Conservation (phyloP, 2,888 invertebrate genomes). For the Allophyes oxyacanthae region DNA sequence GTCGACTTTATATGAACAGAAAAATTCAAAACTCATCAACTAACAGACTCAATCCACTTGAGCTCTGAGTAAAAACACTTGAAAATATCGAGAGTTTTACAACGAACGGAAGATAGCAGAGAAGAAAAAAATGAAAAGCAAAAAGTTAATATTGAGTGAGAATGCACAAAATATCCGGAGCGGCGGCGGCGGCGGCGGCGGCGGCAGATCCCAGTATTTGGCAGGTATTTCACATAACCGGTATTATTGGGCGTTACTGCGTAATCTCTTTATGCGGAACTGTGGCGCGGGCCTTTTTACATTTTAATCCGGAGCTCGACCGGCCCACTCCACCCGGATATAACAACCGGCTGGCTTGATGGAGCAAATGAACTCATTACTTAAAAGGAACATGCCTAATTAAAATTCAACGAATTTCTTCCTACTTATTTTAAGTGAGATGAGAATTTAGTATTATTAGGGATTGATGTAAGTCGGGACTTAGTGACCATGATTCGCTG, state of each 20-base stretch:
- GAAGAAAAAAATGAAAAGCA: slow-evolving; percentile 27
- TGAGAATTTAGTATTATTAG: slow-evolving; percentile 31
- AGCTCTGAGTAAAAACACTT: slow-evolving; percentile 25
- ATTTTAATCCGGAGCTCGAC: slow-evolving; percentile 55
- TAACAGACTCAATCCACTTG: slow-evolving; percentile 22
- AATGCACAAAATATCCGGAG: slow-evolving; percentile 21
- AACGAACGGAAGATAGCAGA: slow-evolving; percentile 1
- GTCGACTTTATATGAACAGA: not conserved
- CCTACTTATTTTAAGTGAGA: slow-evolving; percentile 43
- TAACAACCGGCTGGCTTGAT: slow-evolving; percentile 31
- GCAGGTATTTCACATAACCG: slow-evolving; percentile 59
- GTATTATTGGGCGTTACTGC: slow-evolving; percentile 61
- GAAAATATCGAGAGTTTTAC: slow-evolving; percentile 19
- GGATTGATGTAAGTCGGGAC: slow-evolving; percentile 15
- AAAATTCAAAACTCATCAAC: slow-evolving; percentile 24
- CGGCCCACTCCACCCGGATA: slow-evolving; percentile 14
- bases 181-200: slow-evolving; percentile 8
- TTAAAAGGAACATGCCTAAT: slow-evolving; percentile 43
- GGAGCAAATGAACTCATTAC: slow-evolving; percentile 52
- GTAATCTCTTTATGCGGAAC: slow-evolving; percentile 57
- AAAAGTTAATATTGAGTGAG: slow-evolving; percentile 43
- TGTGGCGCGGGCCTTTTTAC: slow-evolving; percentile 49
- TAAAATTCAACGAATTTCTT: slow-evolving; percentile 47
- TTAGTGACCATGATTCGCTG: slow-evolving; percentile 7
- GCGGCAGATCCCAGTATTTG: slow-evolving; percentile 30